These are phyloP conservation scores for Bhutanitis thaidina DNA, from an alignment of 2,888 invertebrate species.

Conservation along the genomic window DNA sequence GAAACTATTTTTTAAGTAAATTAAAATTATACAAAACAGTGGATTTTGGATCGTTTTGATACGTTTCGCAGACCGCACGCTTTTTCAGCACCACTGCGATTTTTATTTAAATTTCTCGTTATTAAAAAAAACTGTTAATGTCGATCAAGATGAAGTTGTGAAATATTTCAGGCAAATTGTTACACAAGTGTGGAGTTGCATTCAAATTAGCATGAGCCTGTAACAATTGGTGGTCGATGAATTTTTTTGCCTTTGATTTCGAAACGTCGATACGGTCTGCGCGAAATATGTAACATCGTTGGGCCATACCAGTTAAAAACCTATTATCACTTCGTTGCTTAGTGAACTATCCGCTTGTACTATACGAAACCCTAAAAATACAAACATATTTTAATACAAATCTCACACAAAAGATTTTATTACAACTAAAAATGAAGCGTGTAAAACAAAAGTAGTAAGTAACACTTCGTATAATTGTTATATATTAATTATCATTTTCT, in stretches of 20 bases:
- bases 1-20: too few relatives aligned
- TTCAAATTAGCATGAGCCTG: slow-evolving; percentile 65
- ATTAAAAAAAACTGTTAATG: slow-evolving; percentile 7
- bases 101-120: background rate
- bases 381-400: too few relatives aligned
- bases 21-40: too few relatives aligned
- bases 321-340: slow-evolving; percentile 41
- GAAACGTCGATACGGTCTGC: slow-evolving; percentile 64
- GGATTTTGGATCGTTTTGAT: too few relatives aligned
- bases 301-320: slow-evolving; percentile 55
- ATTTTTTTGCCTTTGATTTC: slow-evolving; percentile 56
- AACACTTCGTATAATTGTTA: too few relatives aligned
- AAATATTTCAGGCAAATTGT: slow-evolving; percentile 33
- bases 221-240: slow-evolving; percentile 53
- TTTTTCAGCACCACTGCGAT: too few relatives aligned
- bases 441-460: too few relatives aligned
- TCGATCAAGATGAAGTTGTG: slow-evolving; percentile 26
- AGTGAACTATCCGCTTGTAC: slow-evolving; percentile 8
- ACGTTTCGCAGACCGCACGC: too few relatives aligned
- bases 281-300: slow-evolving; percentile 68
- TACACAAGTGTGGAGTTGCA: slow-evolving; percentile 42
- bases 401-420: too few relatives aligned
- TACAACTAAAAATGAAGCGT: too few relatives aligned
- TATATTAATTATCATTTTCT: too few relatives aligned
- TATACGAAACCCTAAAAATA: too few relatives aligned